phyloP scores from a whole-genome alignment of 2,113 vertebrate species.

The Grantiella picta region DNA sequence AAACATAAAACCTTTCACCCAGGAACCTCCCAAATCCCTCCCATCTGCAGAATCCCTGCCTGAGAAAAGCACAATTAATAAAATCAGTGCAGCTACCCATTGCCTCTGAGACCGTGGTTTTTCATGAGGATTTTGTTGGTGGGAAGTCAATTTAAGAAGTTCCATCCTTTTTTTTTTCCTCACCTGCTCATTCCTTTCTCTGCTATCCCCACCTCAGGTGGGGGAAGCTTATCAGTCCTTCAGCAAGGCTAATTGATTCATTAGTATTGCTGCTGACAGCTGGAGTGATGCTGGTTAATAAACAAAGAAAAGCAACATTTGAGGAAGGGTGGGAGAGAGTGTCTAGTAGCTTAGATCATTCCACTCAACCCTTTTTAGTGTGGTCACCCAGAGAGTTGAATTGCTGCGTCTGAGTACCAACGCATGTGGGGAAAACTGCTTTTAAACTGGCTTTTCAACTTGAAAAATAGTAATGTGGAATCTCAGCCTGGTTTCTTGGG shows the following conservation, averaged over 20 bases:
- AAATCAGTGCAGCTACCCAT: background rate
- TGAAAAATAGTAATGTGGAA: background rate
- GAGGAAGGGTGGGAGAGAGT: background rate
- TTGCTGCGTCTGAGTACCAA: constrained; percentile 4
- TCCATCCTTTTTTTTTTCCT: background rate
- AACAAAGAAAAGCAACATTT: background rate
- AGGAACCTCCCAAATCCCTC: background rate
- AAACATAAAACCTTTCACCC: background rate
- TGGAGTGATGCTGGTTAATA: background rate
- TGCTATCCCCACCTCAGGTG: background rate
- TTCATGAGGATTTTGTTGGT: background rate
- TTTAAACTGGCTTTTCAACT: constrained; percentile 42
- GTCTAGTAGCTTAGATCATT: constrained; percentile 9
- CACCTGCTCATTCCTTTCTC: constrained; percentile 5
- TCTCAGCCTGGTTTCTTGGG: constrained; percentile 24
- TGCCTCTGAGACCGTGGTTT: background rate
- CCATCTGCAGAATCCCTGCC: background rate
- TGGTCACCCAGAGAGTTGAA: background rate
- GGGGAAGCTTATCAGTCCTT: background rate
- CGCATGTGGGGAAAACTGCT: background rate
- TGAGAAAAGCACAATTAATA: background rate
- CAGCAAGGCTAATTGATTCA: background rate
- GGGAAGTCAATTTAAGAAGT: background rate
- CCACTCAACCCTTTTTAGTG: background rate
- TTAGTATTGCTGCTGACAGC: background rate